Percentiles rank a stretch among this genome's conserved stretches.
These are phyloP conservation scores for Galeopsomyia nigrocyanea DNA, from an alignment of 2,888 invertebrate genomes.

Conservation along the genomic window DNA sequence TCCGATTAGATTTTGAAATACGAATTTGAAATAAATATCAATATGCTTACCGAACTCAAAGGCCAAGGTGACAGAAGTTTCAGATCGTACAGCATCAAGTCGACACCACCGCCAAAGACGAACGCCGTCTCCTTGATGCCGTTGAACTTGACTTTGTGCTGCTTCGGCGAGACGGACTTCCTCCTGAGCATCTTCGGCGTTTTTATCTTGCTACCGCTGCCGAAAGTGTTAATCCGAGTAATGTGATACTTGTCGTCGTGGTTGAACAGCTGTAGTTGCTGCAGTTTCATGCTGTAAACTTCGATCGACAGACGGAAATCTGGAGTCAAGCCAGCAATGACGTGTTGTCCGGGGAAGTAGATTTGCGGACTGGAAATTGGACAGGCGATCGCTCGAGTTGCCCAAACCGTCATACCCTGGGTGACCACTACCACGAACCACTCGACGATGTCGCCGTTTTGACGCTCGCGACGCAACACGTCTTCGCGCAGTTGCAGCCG, in stretches of 20 bases:
- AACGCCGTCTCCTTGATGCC: slow-evolving; percentile 53
- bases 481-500: slow-evolving; percentile 49
- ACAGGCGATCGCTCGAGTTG: slow-evolving; percentile 54
- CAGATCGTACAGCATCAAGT: slow-evolving; percentile 57
- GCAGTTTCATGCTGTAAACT: slow-evolving; percentile 69
- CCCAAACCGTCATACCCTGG: slow-evolving; percentile 59
- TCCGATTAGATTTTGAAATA: no score
- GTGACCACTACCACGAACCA: slow-evolving; percentile 64
- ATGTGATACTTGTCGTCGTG: slow-evolving; percentile 63
- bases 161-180: slow-evolving; percentile 39
- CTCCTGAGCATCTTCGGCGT: slow-evolving; percentile 8
- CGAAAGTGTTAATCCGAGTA: slow-evolving; percentile 53
- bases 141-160: slow-evolving; percentile 36
- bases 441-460: slow-evolving; percentile 52
- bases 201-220: slow-evolving; percentile 55
- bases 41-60: slow-evolving; percentile 51
- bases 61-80: slow-evolving; percentile 53
- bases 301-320: slow-evolving; percentile 69
- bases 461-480: slow-evolving; percentile 39
- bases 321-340: slow-evolving; percentile 62
- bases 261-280: slow-evolving; percentile 60
- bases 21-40: no score
- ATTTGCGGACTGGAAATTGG: slow-evolving; percentile 55
- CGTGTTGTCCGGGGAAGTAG: slow-evolving; percentile 56
- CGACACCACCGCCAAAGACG: slow-evolving; percentile 53